phyloP scores from a whole-genome alignment of 2,797 vertebrate genomes.

The Halcyon smyrnensis region DNA sequence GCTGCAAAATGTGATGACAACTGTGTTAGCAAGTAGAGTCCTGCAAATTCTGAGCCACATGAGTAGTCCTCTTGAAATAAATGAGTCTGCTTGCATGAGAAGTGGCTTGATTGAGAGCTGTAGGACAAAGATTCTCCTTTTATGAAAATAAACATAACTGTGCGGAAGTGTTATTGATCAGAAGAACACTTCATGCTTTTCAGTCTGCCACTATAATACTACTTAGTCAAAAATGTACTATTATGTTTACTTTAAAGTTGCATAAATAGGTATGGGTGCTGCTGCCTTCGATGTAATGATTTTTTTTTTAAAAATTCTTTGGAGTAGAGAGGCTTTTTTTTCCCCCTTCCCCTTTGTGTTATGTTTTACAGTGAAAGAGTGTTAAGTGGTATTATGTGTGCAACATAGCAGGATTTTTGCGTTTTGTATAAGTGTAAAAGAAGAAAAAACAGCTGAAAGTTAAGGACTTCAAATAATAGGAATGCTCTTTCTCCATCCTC shows the following conservation, averaged over 20 bases:
- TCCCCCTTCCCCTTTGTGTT: not conserved
- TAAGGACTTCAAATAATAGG: not conserved
- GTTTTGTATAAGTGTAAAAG: not conserved
- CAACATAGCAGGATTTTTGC: not conserved
- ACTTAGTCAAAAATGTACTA: not conserved
- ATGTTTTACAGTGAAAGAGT: not conserved
- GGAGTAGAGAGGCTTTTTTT: not conserved
- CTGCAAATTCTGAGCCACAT: not conserved
- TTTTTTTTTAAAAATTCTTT: not conserved
- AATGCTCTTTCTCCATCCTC: not conserved
- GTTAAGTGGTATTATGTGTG: rapidly evolving
- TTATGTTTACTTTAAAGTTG: not conserved
- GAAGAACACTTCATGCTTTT: not conserved
- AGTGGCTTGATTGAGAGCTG: not conserved
- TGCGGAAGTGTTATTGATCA: not conserved
- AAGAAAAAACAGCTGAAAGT: not conserved
- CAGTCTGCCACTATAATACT: not conserved
- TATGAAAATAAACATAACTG: not conserved
- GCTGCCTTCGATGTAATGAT: not conserved
- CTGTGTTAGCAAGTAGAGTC: not conserved
- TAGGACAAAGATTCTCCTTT: not conserved
- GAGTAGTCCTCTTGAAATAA: not conserved
- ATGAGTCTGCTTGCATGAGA: not conserved
- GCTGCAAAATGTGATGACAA: not conserved
- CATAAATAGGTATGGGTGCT: not conserved